Conservation (phyloP, 2,888 invertebrate genomes). For the Sarcophaga caerulescens region DNA sequence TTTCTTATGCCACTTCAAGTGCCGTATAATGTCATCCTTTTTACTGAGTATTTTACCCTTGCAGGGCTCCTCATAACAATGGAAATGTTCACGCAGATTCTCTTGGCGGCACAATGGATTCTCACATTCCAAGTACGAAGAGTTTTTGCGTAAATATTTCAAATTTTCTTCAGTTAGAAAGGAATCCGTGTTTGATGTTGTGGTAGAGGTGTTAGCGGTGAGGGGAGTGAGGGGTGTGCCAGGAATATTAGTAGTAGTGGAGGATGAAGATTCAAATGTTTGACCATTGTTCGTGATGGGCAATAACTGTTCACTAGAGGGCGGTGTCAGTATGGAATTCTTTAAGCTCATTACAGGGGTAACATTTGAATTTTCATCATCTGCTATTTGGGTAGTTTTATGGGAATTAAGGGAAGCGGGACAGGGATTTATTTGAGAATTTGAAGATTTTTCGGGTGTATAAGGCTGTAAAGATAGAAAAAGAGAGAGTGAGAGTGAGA, state of each 20-base stretch:
- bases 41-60: conserved; percentile 94
- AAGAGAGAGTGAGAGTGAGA: no score
- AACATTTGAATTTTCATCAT: conserved; percentile 70
- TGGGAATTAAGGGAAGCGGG: conserved; percentile 18
- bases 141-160: conserved; percentile 79
- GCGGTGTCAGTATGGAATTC: conserved; percentile 75
- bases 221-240: not conserved
- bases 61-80: conserved; percentile 87
- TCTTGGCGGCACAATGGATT: conserved; percentile 79
- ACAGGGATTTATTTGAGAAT: conserved; percentile 66
- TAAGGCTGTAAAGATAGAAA: conserved; percentile 70
- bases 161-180: conserved; percentile 78
- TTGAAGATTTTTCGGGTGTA: conserved; percentile 76
- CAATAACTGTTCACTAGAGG: conserved; percentile 76
- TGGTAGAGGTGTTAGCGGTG: not conserved
- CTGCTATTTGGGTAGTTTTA: conserved; percentile 38
- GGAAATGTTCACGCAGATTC: conserved; percentile 92
- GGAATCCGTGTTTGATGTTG: conserved; percentile 73
- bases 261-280: conserved; percentile 56
- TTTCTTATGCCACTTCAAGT: conserved; percentile 99
- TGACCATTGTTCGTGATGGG: conserved; percentile 39
- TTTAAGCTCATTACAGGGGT: conserved; percentile 72
- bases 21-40: conserved; percentile 99
- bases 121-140: conserved; percentile 81
- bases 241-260: not conserved